Evolutionary conservation across 2,888 invertebrate species (phyloP).

Genomic region (Pinctada fucata): DNA sequence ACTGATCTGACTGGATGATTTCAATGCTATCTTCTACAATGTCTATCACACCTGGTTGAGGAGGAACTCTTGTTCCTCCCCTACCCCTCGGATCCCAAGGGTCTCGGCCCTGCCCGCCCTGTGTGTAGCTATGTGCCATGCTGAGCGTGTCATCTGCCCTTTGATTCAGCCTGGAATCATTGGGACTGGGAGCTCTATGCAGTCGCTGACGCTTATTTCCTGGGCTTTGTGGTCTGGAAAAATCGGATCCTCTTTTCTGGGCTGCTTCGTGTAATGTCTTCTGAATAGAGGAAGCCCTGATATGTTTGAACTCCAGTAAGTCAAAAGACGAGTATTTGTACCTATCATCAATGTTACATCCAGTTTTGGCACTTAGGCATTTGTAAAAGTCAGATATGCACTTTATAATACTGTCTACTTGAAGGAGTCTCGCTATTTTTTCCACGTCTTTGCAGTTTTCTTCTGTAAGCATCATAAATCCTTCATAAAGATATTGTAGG

Average conservation of each 20-base stretch:
- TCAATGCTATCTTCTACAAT: conserved; percentile 47
- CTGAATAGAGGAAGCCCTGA: conserved; percentile 42
- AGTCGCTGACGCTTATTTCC: conserved; percentile 34
- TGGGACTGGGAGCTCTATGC: conserved; percentile 35
- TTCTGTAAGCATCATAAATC: conserved; percentile 51
- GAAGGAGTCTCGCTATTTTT: conserved; percentile 48
- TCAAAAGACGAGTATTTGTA: conserved; percentile 45
- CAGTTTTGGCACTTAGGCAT: conserved; percentile 35
- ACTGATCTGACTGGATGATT: conserved; percentile 41
- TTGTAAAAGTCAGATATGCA: conserved; percentile 50
- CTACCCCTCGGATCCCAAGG: conserved; percentile 36
- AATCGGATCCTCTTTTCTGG: conserved; percentile 36
- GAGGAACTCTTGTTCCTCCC: conserved; percentile 13
- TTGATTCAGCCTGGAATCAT: conserved; percentile 18
- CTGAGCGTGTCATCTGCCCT: conserved; percentile 38
- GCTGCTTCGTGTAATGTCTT: conserved; percentile 39
- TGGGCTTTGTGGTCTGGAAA: conserved; percentile 33
- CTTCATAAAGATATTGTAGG: conserved; percentile 51
- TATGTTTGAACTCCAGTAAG: conserved; percentile 45
- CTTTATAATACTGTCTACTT: conserved; percentile 50
- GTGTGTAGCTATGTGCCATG: conserved; percentile 37
- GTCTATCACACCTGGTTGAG: conserved; percentile 40
- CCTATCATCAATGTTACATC: conserved; percentile 20
- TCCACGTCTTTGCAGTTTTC: conserved; percentile 49
- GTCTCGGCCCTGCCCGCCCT: conserved; percentile 15